Evolutionary conservation across 1,140 invertebrate species (phyloP), one percentile per base, ranked within the genome.

Genomic region (Reticulitermes speratus): DNA sequence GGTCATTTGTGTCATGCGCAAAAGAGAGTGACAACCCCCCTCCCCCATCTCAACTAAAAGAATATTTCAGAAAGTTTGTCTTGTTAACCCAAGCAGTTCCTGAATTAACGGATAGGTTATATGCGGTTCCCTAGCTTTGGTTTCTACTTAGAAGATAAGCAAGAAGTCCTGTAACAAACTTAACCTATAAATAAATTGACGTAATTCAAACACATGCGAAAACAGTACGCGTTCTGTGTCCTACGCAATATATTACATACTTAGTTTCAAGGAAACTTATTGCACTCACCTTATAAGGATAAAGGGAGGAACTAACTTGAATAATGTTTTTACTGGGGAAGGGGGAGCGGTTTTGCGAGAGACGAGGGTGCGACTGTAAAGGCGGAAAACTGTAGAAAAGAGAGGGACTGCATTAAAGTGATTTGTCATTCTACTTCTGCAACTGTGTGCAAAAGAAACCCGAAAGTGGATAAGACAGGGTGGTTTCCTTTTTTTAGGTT

Each of bases 281-380:
- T 75, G 14, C 25, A 14, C 65, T 75, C n/a, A 75, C 65, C 65
- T 75, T 75, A 75, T 75, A 75, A n/a, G 65, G 25, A 75, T 75
- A 75, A 75, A 75, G 65, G 65, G 65, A 75, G 65, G n/a, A 75
- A 75, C 65, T 30, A 75, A 75, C 6, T 75, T 75, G 65, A 75
- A 75, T 75, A 75, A 75, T 75, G 65, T 55, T 75, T 75, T 75
- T 75, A 75, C 65, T 75, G 1, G 65, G 14, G 19, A 14, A 5
- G n/a, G n/a, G n/a, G 65, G 65, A 6, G 65, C 65, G 65, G 65
- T 75, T 30, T 30, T 75, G 25, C 65, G 6, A 75, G 25, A 75
- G 65, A 14, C 65, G 65, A 75, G 65, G 65, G 25, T 30, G 65
- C 65, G 5, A 23, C 8, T 65, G 3, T n/a, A 19, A 65, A 65